Evolutionary conservation across 1,140 invertebrate genomes (phyloP).

Genomic region (Anastrepha ludens): DNA sequence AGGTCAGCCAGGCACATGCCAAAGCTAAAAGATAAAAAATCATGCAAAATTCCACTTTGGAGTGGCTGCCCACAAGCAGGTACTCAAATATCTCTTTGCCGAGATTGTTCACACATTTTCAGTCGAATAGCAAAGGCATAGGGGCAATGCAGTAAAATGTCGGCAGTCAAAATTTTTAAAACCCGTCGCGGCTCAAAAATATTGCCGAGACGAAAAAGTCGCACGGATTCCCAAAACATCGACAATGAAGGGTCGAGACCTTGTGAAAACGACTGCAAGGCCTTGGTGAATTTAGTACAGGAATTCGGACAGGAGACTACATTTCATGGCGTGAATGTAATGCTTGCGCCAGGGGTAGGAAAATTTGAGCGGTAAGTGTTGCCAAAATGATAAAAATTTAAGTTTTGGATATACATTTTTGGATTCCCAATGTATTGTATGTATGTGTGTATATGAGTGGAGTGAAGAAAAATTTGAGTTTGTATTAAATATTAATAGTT

Average conservation of each 20-base stretch:
- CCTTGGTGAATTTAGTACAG: slow-evolving; percentile 61
- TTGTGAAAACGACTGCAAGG: slow-evolving; percentile 11
- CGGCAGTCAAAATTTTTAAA: not conserved
- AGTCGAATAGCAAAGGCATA: not conserved
- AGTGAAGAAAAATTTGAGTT: no score
- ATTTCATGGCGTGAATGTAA: slow-evolving; percentile 66
- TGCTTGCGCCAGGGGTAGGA: slow-evolving; percentile 61
- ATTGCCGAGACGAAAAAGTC: no score
- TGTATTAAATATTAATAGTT: no score
- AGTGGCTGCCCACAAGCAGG: not conserved
- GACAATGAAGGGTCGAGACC: not conserved
- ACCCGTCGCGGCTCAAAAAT: not conserved
- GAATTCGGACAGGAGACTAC: slow-evolving; percentile 67
- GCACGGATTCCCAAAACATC: no score
- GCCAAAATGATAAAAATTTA: no score
- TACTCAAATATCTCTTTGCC: not conserved
- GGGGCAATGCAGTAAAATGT: not conserved
- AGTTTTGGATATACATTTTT: no score
- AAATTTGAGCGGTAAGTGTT: slow-evolving; percentile 62
- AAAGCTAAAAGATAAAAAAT: not conserved
- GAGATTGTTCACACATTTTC: not conserved
- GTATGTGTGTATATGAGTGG: no score
- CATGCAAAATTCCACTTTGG: not conserved
- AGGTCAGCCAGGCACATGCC: not conserved
- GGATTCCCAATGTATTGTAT: no score